Evolutionary conservation across 2,888 invertebrate species (phyloP).

Genomic region (Blastobasis adustella): DNA sequence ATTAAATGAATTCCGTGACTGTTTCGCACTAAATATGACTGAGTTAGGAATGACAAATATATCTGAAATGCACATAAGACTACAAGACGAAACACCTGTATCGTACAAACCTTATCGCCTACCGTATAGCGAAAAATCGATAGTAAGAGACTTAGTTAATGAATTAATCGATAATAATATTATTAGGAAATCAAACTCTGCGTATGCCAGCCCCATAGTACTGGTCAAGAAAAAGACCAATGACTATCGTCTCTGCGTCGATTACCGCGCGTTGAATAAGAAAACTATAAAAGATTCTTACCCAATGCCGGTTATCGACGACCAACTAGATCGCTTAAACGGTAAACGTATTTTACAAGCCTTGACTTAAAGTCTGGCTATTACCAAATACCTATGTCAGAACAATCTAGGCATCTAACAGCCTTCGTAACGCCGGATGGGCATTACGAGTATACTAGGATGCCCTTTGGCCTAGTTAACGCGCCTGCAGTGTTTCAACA

Average conservation of each 20-base stretch:
- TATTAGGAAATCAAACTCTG: slow-evolving; percentile 1
- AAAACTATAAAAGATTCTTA: slow-evolving; percentile 11
- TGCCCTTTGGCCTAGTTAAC: slow-evolving; percentile 14
- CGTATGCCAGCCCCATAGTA: slow-evolving; percentile 5
- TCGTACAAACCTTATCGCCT: slow-evolving; percentile 9
- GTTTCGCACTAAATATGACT: slow-evolving; percentile 10
- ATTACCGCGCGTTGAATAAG: slow-evolving; percentile 9
- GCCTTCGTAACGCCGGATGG: slow-evolving; percentile 13
- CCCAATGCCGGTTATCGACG: slow-evolving; percentile 13
- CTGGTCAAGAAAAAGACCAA: slow-evolving; percentile 12
- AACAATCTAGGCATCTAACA: slow-evolving; percentile 11
- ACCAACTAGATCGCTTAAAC: slow-evolving; percentile 11
- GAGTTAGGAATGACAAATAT: slow-evolving; percentile 7
- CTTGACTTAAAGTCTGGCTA: slow-evolving; percentile 11
- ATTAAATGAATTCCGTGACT: slow-evolving; percentile 8
- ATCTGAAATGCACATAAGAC: slow-evolving; percentile 7
- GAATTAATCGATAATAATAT: slow-evolving; percentile 5
- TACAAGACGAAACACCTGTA: slow-evolving; percentile 7
- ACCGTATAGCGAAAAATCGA: slow-evolving; percentile 4
- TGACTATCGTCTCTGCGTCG: slow-evolving; percentile 15
- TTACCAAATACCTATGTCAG: slow-evolving; percentile 20
- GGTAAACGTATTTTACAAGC: slow-evolving; percentile 8
- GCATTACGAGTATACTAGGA: slow-evolving; percentile 11
- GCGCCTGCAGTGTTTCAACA: slow-evolving; percentile 12
- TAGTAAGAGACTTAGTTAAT: slow-evolving; percentile 4